These are phyloP conservation scores for Apogon hyalosoma DNA, from an alignment of 2,797 vertebrate genomes.

Conservation along the genomic window DNA sequence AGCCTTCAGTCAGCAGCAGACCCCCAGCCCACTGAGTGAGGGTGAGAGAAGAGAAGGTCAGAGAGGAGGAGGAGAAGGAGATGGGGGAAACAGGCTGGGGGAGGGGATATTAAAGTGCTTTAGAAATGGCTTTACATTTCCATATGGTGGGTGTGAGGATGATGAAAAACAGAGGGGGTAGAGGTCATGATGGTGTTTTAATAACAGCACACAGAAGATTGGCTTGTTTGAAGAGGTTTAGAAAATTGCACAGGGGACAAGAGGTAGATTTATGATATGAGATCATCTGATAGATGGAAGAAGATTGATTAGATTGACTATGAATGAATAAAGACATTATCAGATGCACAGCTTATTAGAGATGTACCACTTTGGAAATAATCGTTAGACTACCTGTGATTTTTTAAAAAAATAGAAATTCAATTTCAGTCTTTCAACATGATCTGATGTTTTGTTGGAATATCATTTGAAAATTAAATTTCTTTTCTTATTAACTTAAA, in stretches of 20 bases:
- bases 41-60: conserved; percentile 65
- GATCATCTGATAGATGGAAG: conserved; percentile 33
- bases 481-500: no score
- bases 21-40: conserved; percentile 71
- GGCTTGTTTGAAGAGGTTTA: conserved; percentile 16
- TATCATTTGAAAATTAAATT: no score
- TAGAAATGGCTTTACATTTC: conserved; percentile 3
- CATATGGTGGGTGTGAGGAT: conserved; percentile 2
- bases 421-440: no score
- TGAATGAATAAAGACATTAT: background rate
- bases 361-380: background rate
- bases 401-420: no score
- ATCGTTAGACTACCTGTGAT: no score
- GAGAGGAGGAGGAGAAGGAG: background rate
- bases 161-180: conserved; percentile 22
- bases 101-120: conserved; percentile 31
- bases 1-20: conserved; percentile 81
- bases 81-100: conserved; percentile 9
- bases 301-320: conserved; percentile 3
- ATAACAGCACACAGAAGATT: conserved; percentile 5
- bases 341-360: background rate
- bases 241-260: background rate
- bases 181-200: conserved; percentile 32
- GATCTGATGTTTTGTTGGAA: no score
- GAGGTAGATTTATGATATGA: conserved; percentile 28